Base-by-base conservation (phyloP, 2,113 vertebrate species). In the Onychostoma macrolepis region DNA sequence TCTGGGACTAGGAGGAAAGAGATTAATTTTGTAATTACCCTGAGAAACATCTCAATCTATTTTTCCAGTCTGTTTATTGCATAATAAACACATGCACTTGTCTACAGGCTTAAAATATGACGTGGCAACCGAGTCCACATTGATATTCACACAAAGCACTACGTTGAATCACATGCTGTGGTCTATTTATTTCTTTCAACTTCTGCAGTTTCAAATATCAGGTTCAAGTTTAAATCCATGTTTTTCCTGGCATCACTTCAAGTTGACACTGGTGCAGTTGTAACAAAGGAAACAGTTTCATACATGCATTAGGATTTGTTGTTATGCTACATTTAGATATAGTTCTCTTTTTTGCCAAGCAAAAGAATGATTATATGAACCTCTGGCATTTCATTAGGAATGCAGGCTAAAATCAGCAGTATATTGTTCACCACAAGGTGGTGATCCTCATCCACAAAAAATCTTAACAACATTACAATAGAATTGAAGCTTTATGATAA, bases 151-250 rank as follows among this genome's bases (percentile, higher is more conserved):
- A 65, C n/a, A 77, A 83, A 80, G 43, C 36, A 45, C 45, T 82
- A 63, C 26, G 63, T 84, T 21, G 50, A 74, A 86, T 88, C 89
- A 89, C 88, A 84, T 91, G 87, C 85, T 88, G 74, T 83, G 71
- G 84, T 90, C 82, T 88, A 89, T 91, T 93, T 93, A 86, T 93
- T 92, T 92, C 86, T 74, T 65, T 15, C 88, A 81, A 90, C 83
- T 74, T 38, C 67, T 61, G 76, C 63, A 80, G 77, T 78, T 77
- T 80, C 78, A 53, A 80, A 58, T 89, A 85, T 90, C 86, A 89
- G 76, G 85, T 88, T 90, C 81, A 88, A 17, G 30, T 84, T 84
- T 69, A 76, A 17, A 84, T 56, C 65, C 17, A 67, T 76, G 83
- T 71, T 72, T 77, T 82, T 74, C 12, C 41, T 86, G 24, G 48